A percentile compares a stretch with the other conserved stretches of the same genome.
Conservation (phyloP, 2,797 vertebrate genomes). For the Pelodytes ibericus region DNA sequence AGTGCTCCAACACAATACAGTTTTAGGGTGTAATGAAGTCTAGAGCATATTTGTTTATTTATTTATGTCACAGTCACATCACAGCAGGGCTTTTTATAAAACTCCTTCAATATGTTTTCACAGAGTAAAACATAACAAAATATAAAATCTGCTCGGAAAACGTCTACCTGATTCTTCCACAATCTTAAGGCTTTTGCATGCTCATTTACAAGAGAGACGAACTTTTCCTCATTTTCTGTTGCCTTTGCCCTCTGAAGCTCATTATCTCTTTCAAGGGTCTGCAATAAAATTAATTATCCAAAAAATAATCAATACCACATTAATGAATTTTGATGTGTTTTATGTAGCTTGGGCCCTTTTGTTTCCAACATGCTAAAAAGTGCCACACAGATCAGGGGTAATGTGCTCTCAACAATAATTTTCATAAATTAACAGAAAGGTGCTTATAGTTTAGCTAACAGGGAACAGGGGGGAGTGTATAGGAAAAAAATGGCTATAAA, state of each 20-base stretch:
- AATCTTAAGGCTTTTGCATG: slow-evolving; percentile 72
- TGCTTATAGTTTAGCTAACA: slow-evolving; percentile 83
- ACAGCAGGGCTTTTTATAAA: no score
- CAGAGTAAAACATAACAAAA: no score
- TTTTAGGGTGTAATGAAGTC: no score
- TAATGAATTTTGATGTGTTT: slow-evolving; percentile 98
- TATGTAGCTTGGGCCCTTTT: slow-evolving; percentile 92
- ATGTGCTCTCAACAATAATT: slow-evolving; percentile 96
- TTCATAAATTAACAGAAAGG: slow-evolving; percentile 96
- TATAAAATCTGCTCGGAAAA: no score
- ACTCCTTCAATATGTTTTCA: no score
- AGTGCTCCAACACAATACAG: no score
- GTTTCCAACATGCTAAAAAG: slow-evolving; percentile 84
- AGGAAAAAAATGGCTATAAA: slow-evolving; percentile 87
- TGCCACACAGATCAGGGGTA: slow-evolving; percentile 92
- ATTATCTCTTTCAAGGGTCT: slow-evolving; percentile 95
- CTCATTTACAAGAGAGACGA: slow-evolving; percentile 82
- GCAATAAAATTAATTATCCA: slow-evolving; percentile 99
- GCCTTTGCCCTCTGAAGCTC: slow-evolving; percentile 87
- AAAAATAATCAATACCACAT: slow-evolving; percentile 95
- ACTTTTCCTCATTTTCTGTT: slow-evolving; percentile 85
- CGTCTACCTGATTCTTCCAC: slow-evolving; percentile 86
- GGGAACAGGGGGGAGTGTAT: slow-evolving; percentile 80
- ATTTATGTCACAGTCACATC: no score
- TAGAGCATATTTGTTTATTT: no score